Percentiles rank a stretch among this genome's conserved stretches.
phyloP scores from a whole-genome alignment of 2,113 vertebrate species.

The Kryptolebias marmoratus region DNA sequence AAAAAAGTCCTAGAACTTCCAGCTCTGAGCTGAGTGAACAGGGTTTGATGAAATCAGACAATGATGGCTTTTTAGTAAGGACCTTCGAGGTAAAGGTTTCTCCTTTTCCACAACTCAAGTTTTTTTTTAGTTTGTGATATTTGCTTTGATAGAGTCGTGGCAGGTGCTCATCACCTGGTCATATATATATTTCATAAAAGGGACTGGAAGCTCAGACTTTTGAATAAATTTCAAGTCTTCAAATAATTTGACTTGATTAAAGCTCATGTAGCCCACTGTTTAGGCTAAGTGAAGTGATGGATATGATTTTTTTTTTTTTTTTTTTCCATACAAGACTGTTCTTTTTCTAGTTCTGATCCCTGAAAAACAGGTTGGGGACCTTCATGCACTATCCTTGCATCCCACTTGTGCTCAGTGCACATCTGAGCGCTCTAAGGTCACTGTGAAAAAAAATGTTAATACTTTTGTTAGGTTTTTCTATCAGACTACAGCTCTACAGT shows the following conservation, averaged over 20 bases:
- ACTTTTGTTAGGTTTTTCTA: not conserved
- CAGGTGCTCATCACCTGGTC: not conserved
- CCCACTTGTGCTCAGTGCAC: not conserved
- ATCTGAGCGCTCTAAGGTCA: not conserved
- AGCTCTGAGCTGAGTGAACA: too few relatives aligned
- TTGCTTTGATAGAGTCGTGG: not conserved
- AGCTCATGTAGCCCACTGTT: not conserved
- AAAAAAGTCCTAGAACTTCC: too few relatives aligned
- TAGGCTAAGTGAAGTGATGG: not conserved
- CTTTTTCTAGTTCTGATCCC: not conserved
- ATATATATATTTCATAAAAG: not conserved
- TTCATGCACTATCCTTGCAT: not conserved
- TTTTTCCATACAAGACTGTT: not conserved
- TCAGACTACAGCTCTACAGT: not conserved
- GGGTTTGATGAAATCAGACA: not conserved
- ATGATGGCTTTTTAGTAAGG: not conserved
- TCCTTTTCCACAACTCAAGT: not conserved
- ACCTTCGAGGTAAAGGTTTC: not conserved
- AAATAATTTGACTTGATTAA: not conserved
- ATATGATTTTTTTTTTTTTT: not conserved
- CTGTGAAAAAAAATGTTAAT: not conserved
- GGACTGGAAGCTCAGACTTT: not conserved
- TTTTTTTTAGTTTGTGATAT: not conserved
- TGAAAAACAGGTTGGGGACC: not conserved
- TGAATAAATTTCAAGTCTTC: not conserved